Evolutionary conservation across 2,113 vertebrate genomes (phyloP), one percentile per base, ranked within the genome.

Genomic region (Symphodus melops): DNA sequence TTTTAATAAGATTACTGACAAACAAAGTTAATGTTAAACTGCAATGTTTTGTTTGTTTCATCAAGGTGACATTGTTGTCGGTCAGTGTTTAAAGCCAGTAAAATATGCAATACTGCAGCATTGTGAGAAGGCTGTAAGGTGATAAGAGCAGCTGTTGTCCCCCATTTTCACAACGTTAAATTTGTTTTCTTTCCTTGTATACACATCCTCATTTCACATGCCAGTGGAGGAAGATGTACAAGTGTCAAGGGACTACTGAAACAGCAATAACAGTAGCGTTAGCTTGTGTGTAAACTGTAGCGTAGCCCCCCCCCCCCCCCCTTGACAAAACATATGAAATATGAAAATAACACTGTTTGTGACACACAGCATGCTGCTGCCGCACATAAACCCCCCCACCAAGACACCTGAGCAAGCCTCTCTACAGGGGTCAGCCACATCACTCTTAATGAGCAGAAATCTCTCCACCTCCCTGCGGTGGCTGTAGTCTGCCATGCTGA

Each of bases 341-440:
- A 84, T 75, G 68, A 83, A 87, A 86, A 88, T 85, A 91, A 92
- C 86, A 82, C 88, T 57, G 84, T 89, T 90, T 85, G 82, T 78
- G 82, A 85, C 77, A 77, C 79, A 83, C 76, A 84, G 81, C 84
- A 87, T 91, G 88, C 86, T 86, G 69, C 79, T 62, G 44, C 76
- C 84, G 81, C 86, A 83, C 25, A 11, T 20, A 19, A 16, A 63
- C 69, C 75, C 80, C 80, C 85, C 85, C 56, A 72, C 83, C 57
- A 85, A 84, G 84, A 90, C 90, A 93, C 93, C 89, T 90, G 90
- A 90, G 79, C 87, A 78, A 88, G 66, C 79, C 66, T 89, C 90
- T 72, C 86, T 65, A 71, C 86, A 72, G 86, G 90, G 86, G 84
- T 89, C 80, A 87, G 68, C 41, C 70, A 72, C 87, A 90, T 89